Percentiles rank a stretch among this genome's conserved stretches.
Evolutionary conservation across 37 sponge, comb jelly and placozoan genomes (phyloP).

Genomic region (Chondrilla cf. caribensis): DNA sequence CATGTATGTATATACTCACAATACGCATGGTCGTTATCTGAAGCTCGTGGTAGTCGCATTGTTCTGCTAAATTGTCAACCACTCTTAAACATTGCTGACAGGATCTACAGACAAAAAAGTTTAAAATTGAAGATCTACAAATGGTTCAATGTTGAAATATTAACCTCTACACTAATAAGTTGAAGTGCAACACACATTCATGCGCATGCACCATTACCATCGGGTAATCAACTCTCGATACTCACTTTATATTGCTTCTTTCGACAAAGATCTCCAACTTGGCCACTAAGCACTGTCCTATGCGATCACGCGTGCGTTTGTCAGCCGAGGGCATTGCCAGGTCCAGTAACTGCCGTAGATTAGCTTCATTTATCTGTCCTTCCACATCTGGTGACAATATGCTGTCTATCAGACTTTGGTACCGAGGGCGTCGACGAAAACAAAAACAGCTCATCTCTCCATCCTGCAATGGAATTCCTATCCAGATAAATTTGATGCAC

Average conservation of each 20-base stretch:
- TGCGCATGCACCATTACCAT: too few species aligned
- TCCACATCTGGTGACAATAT: conserved; percentile 67
- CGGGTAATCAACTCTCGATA: too few species aligned
- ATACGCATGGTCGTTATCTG: conserved; percentile 71
- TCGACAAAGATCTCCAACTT: conserved; percentile 37
- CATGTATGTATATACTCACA: conserved; percentile 33
- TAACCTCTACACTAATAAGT: too few species aligned
- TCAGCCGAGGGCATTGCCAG: conserved; percentile 75
- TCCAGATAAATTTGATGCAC: too few species aligned
- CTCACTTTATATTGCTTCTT: conserved; percentile 56
- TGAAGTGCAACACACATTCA: too few species aligned
- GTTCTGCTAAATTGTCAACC: conserved; percentile 58
- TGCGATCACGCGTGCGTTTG: conserved; percentile 66
- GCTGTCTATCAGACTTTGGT: conserved; percentile 81
- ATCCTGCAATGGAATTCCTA: too few species aligned
- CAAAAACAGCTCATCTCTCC: not conserved
- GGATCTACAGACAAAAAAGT: too few species aligned
- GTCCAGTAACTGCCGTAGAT: conserved; percentile 79
- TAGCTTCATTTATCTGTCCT: conserved; percentile 38
- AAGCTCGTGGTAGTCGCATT: conserved; percentile 43
- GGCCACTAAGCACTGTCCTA: conserved; percentile 57
- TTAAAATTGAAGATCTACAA: too few species aligned
- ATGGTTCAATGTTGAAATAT: too few species aligned
- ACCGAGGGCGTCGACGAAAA: conserved; percentile 73
- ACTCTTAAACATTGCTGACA: conserved; percentile 26